Percentiles rank a stretch among this genome's conserved stretches.
These are phyloP conservation scores for Drosophila azteca DNA, from an alignment of 1,140 invertebrate genomes.

Conservation along the genomic window DNA sequence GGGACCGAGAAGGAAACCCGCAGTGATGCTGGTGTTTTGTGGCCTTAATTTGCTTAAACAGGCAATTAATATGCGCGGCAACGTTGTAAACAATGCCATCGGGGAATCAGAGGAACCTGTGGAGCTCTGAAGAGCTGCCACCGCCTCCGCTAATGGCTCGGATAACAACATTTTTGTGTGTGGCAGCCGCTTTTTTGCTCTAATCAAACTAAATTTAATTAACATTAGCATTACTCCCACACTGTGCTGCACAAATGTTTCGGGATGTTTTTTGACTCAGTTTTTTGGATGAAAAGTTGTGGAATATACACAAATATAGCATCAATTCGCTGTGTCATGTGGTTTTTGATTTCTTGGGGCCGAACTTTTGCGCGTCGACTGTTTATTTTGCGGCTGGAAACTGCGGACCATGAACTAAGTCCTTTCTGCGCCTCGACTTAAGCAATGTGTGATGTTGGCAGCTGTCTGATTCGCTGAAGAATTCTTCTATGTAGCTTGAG, in stretches of 20 bases:
- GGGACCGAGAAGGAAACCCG: background rate
- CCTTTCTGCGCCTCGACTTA: too few species aligned
- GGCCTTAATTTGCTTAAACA: conserved; percentile 75
- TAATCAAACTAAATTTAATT: conserved; percentile 54
- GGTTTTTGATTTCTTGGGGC: too few species aligned
- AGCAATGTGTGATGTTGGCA: too few species aligned
- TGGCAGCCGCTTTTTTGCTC: conserved; percentile 10
- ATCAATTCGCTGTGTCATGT: too few species aligned
- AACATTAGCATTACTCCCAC: conserved; percentile 34
- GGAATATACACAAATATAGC: too few species aligned
- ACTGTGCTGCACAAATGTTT: background rate
- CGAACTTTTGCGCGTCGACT: too few species aligned
- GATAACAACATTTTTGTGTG: conserved; percentile 43
- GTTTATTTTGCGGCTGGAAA: too few species aligned
- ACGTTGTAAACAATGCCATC: conserved; percentile 70
- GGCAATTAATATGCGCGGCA: conserved; percentile 78
- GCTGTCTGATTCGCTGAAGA: background rate
- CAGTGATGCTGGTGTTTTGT: conserved; percentile 61
- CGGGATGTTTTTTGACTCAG: background rate
- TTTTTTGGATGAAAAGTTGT: too few species aligned
- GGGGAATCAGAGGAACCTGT: conserved; percentile 39
- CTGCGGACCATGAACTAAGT: too few species aligned
- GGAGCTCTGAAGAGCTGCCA: background rate
- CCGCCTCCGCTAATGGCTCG: conserved; percentile 43
- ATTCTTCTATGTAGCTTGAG: background rate